Evolutionary conservation across 2,888 invertebrate genomes (phyloP).

Genomic region (Ceratothoa steindachneri): DNA sequence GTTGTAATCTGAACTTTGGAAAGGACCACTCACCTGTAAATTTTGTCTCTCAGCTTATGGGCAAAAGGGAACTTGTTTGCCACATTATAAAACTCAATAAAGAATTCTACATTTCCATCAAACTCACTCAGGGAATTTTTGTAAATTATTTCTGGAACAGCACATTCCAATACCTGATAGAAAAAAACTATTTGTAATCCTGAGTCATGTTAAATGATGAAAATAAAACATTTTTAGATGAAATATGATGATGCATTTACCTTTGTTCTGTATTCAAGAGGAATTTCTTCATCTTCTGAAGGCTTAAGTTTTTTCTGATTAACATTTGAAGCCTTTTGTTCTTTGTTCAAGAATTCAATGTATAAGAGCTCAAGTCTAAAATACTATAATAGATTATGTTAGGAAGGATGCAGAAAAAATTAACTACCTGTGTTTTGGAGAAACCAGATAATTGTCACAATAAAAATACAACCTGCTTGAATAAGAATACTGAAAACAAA

Average conservation of each 20-base stretch:
- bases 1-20: too few species aligned
- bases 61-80: slow-evolving; percentile 16
- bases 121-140: not conserved
- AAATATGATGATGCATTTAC: too few species aligned
- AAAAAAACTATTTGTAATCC: not conserved
- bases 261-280: not conserved
- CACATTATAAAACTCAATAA: slow-evolving; percentile 5
- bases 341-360: not conserved
- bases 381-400: not conserved
- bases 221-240: too few species aligned
- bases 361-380: not conserved
- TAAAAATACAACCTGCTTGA: too few species aligned
- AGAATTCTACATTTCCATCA: not conserved
- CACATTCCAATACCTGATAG: slow-evolving; percentile 2
- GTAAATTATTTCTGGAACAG: not conserved
- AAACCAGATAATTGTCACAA: too few species aligned
- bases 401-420: not conserved
- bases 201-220: too few species aligned
- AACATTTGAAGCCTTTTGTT: not conserved
- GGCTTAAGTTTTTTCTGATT: not conserved
- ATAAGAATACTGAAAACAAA: too few species aligned
- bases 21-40: too few species aligned
- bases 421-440: too few species aligned
- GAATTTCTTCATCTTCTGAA: not conserved
- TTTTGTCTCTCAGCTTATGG: not conserved